A percentile compares a stretch with the other conserved stretches of the same genome.
Conservation (phyloP, 2,888 invertebrate species). For the Platerodrilus igneus region DNA sequence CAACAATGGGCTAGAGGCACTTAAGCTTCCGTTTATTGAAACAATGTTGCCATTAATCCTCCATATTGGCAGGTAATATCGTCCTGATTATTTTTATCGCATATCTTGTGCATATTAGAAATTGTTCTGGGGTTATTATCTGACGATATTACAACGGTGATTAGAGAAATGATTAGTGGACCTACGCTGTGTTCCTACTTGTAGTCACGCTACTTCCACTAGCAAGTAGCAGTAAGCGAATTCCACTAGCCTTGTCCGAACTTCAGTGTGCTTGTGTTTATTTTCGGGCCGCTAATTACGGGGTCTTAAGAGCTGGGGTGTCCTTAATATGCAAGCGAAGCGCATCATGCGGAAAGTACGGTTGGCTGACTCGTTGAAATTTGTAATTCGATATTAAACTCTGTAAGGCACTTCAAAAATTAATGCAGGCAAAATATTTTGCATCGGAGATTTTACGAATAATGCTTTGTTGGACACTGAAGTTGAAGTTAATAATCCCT, state of each 20-base stretch:
- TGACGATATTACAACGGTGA: conserved; percentile 25
- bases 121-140: conserved; percentile 35
- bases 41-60: conserved; percentile 46
- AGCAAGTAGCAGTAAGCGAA: conserved; percentile 19
- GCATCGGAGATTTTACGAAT: too few relatives aligned
- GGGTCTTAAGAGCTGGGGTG: conserved; percentile 39
- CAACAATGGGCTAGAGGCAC: conserved; percentile 29
- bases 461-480: too few relatives aligned
- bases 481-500: too few relatives aligned
- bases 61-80: conserved; percentile 48
- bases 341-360: conserved; percentile 25
- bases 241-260: conserved; percentile 30
- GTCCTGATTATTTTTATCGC: conserved; percentile 44
- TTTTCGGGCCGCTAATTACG: conserved; percentile 42
- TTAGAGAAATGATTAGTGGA: conserved; percentile 29
- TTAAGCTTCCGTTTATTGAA: conserved; percentile 39
- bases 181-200: conserved; percentile 27
- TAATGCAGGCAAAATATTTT: conserved; percentile 19
- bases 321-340: conserved; percentile 39
- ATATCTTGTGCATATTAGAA: conserved; percentile 41
- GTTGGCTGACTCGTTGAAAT: conserved; percentile 23
- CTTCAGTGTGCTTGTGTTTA: conserved; percentile 36
- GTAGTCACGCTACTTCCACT: conserved; percentile 26
- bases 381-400: conserved; percentile 25
- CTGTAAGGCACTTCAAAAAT: conserved; percentile 22